These are phyloP conservation scores for Apus apus DNA, from an alignment of 2,113 vertebrate genomes.

Conservation along the genomic window DNA sequence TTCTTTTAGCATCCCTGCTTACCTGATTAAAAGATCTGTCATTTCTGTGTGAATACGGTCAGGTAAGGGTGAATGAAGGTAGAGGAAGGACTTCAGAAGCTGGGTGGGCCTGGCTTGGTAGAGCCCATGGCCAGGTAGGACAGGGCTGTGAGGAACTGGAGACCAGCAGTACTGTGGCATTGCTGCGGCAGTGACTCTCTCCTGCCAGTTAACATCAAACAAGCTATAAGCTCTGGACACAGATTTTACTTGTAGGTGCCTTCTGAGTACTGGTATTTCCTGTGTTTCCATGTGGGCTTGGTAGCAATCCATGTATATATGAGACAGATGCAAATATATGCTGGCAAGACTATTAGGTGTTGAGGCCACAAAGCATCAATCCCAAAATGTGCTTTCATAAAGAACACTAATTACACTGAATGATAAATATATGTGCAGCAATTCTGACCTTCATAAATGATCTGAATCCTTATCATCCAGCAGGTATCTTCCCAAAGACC, in stretches of 20 bases:
- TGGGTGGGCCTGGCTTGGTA: rapidly evolving
- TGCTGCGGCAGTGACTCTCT: not conserved
- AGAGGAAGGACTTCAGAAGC: not conserved
- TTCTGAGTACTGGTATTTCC: not conserved
- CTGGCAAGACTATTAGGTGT: not conserved
- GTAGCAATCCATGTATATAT: not conserved
- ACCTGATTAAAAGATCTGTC: not conserved
- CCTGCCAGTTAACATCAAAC: not conserved
- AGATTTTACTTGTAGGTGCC: not conserved
- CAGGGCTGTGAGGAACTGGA: not conserved
- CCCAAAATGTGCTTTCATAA: not conserved
- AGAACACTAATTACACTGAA: not conserved
- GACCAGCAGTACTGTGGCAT: not conserved
- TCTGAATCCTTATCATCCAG: not conserved
- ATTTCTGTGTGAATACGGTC: not conserved
- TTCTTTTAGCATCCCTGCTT: not conserved
- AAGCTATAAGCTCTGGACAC: not conserved
- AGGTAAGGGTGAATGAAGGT: not conserved
- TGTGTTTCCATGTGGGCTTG: not conserved
- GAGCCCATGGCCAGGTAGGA: not conserved
- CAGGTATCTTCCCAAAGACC: not conserved
- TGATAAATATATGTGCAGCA: not conserved
- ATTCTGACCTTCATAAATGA: not conserved
- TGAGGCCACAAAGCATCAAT: not conserved
- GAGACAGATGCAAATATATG: not conserved